These are phyloP conservation scores for Drosophila neocordata DNA, from an alignment of 1,140 invertebrate species.

Conservation along the genomic window DNA sequence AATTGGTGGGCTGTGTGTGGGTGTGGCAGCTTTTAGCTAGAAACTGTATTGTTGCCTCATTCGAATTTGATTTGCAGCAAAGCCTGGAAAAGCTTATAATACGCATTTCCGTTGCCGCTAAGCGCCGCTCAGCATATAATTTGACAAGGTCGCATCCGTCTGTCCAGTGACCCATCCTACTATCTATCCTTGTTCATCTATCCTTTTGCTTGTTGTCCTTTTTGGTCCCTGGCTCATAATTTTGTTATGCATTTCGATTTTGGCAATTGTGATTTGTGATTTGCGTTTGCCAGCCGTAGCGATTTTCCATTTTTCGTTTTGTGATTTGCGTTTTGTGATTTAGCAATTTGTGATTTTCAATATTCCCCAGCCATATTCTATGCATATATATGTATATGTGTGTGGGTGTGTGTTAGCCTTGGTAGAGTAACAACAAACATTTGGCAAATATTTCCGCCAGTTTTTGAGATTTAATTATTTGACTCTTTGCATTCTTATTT, in stretches of 20 bases:
- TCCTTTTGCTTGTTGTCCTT: conserved; percentile 19
- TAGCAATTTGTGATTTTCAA: conserved; percentile 25
- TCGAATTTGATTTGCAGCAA: conserved; percentile 18
- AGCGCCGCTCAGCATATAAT: conserved; percentile 72
- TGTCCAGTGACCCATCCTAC: too few relatives aligned
- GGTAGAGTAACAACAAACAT: conserved; percentile 2
- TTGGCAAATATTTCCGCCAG: conserved; percentile 29
- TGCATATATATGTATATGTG: background rate
- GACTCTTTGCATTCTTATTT: too few relatives aligned
- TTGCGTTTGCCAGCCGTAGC: conserved; percentile 33
- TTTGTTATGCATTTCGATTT: conserved; percentile 76
- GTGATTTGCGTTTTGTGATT: conserved; percentile 56
- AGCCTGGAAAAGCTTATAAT: conserved; percentile 63
- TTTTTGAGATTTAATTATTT: conserved; percentile 25
- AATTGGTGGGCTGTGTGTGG: conserved; percentile 9
- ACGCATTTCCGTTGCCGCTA: conserved; percentile 68
- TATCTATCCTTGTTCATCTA: background rate
- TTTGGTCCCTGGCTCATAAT: conserved; percentile 44
- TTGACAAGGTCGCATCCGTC: conserved; percentile 61
- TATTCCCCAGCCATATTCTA: conserved; percentile 43
- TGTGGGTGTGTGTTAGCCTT: background rate
- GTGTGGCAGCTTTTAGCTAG: conserved; percentile 52
- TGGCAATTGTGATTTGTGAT: conserved; percentile 59
- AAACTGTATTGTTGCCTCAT: conserved; percentile 32
- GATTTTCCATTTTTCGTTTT: conserved; percentile 38